Percentiles rank a stretch among this genome's conserved stretches.
Evolutionary conservation across 2,797 vertebrate species (phyloP).

Genomic region (Anguilla anguilla): DNA sequence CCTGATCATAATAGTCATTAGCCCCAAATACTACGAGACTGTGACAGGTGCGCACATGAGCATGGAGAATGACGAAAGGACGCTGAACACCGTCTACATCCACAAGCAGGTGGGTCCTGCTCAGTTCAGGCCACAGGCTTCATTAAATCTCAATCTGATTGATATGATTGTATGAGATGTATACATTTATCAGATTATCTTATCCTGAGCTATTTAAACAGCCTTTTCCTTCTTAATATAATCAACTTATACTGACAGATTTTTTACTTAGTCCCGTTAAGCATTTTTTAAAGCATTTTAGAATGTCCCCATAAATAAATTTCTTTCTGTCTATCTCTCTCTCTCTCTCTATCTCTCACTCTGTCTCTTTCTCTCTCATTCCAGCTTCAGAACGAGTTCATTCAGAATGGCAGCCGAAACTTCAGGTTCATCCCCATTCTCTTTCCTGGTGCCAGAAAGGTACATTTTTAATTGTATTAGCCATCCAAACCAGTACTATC

Average conservation of each 20-base stretch:
- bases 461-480: constrained; percentile 37
- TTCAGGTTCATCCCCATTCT: constrained; percentile 81
- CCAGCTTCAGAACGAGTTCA: constrained; percentile 82
- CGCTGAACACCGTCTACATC: constrained; percentile 79
- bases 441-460: constrained; percentile 78
- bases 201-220: no score
- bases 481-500: background rate
- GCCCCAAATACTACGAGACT: constrained; percentile 77
- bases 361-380: constrained; percentile 10
- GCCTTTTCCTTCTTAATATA: no score
- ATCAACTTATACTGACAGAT: no score
- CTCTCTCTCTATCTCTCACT: background rate
- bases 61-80: constrained; percentile 74
- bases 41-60: constrained; percentile 65
- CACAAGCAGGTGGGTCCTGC: constrained; percentile 73
- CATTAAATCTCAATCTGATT: background rate
- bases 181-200: no score
- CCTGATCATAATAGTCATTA: constrained; percentile 82
- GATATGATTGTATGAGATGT: background rate
- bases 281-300: no score
- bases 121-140: background rate
- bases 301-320: background rate
- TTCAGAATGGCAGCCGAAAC: constrained; percentile 82
- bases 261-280: no score
- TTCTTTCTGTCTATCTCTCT: background rate